A percentile compares a stretch with the other conserved stretches of the same genome.
phyloP scores from a whole-genome alignment of 1,140 invertebrate species.

The Euwallacea similis region DNA sequence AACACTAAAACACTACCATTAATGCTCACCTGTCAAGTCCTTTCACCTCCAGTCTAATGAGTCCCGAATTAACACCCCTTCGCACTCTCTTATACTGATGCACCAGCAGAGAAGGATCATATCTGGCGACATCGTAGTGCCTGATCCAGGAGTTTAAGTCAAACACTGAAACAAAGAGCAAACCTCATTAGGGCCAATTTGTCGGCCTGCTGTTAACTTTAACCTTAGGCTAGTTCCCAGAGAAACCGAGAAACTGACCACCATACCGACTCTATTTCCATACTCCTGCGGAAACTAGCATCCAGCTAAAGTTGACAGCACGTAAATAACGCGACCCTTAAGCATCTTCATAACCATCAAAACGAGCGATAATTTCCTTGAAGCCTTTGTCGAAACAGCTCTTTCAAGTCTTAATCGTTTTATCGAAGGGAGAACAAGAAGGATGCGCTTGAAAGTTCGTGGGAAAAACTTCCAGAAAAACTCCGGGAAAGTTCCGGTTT shows the following conservation, averaged over 20 bases:
- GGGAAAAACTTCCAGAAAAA: background rate
- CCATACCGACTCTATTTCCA: too few species aligned
- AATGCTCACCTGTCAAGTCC: slow-evolving; percentile 48
- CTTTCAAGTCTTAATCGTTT: background rate
- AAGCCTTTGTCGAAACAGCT: background rate
- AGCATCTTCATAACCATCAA: background rate
- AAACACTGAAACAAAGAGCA: slow-evolving; percentile 43
- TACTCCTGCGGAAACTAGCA: too few species aligned
- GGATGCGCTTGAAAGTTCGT: background rate
- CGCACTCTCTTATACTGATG: slow-evolving; percentile 44
- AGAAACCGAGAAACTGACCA: too few species aligned
- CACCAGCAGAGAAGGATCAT: slow-evolving; percentile 44
- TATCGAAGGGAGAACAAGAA: background rate
- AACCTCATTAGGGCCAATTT: background rate
- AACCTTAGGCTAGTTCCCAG: too few species aligned
- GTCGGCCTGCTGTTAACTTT: too few species aligned
- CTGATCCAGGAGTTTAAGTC: slow-evolving; percentile 50
- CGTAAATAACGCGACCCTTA: background rate
- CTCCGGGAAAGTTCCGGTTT: background rate
- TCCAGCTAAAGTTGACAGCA: too few species aligned
- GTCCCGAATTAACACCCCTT: slow-evolving; percentile 33
- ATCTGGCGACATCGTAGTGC: slow-evolving; percentile 49
- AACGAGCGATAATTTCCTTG: background rate
- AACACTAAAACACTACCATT: too few species aligned
- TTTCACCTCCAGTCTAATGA: slow-evolving; percentile 45